A percentile compares a stretch with the other conserved stretches of the same genome.
phyloP scores from a whole-genome alignment of 2,113 vertebrate genomes.

The Lichenostomus cassidix region DNA sequence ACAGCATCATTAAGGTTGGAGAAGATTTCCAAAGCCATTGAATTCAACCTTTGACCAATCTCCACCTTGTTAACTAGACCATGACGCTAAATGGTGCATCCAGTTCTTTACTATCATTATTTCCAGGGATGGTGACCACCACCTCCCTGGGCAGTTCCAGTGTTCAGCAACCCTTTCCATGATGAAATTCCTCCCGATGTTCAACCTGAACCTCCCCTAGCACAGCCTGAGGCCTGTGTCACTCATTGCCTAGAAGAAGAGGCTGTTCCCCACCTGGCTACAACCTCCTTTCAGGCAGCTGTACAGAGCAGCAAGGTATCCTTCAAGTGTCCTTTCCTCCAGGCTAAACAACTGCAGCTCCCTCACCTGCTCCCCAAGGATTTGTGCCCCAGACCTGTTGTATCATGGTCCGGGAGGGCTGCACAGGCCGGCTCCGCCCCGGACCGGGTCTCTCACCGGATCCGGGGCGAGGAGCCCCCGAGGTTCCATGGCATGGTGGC shows the following conservation, averaged over 20 bases:
- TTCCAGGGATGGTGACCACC: neutral
- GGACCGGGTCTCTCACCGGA: no score
- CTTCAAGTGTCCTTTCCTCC: neutral
- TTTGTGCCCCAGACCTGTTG: neutral
- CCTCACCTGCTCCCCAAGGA: neutral
- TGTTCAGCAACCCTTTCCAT: neutral
- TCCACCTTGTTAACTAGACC: neutral
- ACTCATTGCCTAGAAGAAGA: neutral
- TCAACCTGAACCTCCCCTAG: neutral
- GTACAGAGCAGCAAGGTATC: neutral
- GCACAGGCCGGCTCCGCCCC: no score
- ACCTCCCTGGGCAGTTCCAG: neutral
- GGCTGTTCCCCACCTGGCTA: rapidly evolving
- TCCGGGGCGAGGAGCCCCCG: no score
- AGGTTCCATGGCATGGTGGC: no score
- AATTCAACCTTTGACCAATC: neutral
- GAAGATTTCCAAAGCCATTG: neutral
- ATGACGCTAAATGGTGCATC: rapidly evolving
- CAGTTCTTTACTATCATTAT: neutral
- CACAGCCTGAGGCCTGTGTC: neutral
- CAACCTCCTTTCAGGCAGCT: neutral
- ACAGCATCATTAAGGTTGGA: neutral
- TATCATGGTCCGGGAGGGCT: no score
- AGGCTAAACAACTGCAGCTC: neutral
- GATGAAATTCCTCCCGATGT: neutral